Evolutionary conservation across 2,888 invertebrate species (phyloP).

Genomic region (Conchocele bisecta): DNA sequence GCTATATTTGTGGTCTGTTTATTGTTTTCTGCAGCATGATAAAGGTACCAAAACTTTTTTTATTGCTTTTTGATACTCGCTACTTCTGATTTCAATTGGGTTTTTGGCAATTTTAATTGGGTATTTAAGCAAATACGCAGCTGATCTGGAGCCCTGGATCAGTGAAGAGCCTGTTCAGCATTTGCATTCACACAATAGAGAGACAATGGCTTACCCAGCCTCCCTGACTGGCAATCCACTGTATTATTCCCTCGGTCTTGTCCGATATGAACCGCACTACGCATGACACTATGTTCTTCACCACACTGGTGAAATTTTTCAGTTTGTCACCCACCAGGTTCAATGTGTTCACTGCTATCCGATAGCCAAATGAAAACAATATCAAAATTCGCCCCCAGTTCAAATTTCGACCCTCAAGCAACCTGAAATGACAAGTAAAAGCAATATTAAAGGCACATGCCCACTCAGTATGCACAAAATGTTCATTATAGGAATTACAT

Average conservation of each 20-base stretch:
- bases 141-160: not conserved
- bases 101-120: too few relatives aligned
- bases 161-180: not conserved
- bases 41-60: too few relatives aligned
- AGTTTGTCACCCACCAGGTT: constrained; percentile 70
- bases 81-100: too few relatives aligned
- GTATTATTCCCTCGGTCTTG: constrained; percentile 74
- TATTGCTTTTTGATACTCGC: too few relatives aligned
- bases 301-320: constrained; percentile 75
- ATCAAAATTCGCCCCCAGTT: constrained; percentile 82
- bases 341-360: constrained; percentile 78
- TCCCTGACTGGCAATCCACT: constrained; percentile 82
- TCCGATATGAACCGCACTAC: constrained; percentile 75
- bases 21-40: too few relatives aligned
- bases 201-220: constrained; percentile 80
- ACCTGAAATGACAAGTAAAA: constrained; percentile 66
- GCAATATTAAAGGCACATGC: too few relatives aligned
- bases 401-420: constrained; percentile 77
- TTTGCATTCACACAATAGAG: not conserved
- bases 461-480: too few relatives aligned
- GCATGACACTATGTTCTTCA: constrained; percentile 77
- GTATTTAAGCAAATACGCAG: too few relatives aligned
- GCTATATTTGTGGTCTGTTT: too few relatives aligned
- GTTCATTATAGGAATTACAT: too few relatives aligned
- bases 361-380: constrained; percentile 81